Conservation (phyloP, 1,140 invertebrate species). For the Drosophila murphyi region DNA sequence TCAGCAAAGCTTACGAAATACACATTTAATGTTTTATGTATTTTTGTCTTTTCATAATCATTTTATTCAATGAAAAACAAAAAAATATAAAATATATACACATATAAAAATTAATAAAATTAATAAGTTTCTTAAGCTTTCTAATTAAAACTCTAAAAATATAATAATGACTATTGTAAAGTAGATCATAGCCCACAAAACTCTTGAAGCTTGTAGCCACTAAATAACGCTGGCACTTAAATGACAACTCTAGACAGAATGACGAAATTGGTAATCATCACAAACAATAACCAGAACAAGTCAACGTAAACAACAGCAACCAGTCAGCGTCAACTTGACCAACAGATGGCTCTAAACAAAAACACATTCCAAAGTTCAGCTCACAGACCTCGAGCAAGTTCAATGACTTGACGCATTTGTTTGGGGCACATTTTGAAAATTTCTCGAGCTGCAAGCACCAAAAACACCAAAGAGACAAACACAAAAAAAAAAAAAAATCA, state of each 20-base stretch:
- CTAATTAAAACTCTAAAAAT: not conserved
- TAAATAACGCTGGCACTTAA: conserved; percentile 7
- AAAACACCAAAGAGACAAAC: not conserved
- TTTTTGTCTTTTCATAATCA: too few relatives aligned
- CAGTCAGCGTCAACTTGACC: conserved; percentile 32
- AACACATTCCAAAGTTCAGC: conserved; percentile 42
- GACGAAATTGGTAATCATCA: conserved; percentile 12
- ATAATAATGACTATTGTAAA: not conserved
- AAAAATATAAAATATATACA: too few relatives aligned
- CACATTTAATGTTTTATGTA: too few relatives aligned
- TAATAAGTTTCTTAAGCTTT: too few relatives aligned
- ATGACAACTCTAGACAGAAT: conserved; percentile 22
- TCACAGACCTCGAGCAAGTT: conserved; percentile 60
- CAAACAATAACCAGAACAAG: conserved; percentile 5
- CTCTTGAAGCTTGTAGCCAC: not conserved
- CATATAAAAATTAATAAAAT: not conserved
- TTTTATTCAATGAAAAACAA: too few relatives aligned
- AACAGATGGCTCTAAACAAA: conserved; percentile 29
- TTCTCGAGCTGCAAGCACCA: conserved; percentile 41
- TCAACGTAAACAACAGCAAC: conserved; percentile 3
- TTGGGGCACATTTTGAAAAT: conserved; percentile 23
- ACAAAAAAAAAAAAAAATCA: conserved; percentile 1
- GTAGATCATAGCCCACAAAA: conserved; percentile 9
- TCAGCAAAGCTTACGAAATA: too few relatives aligned
- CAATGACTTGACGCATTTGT: conserved; percentile 57